Percentiles rank a stretch among this genome's conserved stretches.
Conservation (phyloP, 2,113 vertebrate genomes). For the Ciconia boyciana region DNA sequence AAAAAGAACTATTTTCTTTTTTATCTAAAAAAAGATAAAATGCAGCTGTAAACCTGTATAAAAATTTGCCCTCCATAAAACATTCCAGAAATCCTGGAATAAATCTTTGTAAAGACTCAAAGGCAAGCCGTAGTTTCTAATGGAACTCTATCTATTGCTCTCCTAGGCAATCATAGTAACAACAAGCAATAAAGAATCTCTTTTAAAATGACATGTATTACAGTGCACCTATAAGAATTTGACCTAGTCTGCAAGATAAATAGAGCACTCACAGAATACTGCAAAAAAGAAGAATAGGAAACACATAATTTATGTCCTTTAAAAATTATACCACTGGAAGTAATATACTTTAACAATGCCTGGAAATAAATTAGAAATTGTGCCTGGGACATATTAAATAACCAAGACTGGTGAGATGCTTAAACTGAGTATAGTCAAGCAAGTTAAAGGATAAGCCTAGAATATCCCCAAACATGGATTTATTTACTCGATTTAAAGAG, state of each 20-base stretch:
- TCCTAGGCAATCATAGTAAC: slow-evolving; percentile 34
- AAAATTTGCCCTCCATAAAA: slow-evolving; percentile 19
- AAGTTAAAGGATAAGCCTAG: background rate
- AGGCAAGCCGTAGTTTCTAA: slow-evolving; percentile 32
- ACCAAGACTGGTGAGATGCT: background rate
- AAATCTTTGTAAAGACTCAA: slow-evolving; percentile 27
- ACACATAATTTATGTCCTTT: slow-evolving; percentile 24
- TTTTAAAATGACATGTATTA: slow-evolving; percentile 40
- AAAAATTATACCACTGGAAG: slow-evolving; percentile 34
- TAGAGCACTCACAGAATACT: slow-evolving; percentile 10
- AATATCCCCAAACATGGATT: background rate
- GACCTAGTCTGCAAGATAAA: slow-evolving; percentile 45
- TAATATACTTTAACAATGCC: slow-evolving; percentile 31
- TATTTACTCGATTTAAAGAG: slow-evolving; percentile 10
- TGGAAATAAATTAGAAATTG: slow-evolving; percentile 33
- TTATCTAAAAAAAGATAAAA: background rate
- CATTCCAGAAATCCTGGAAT: background rate
- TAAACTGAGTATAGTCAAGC: background rate
- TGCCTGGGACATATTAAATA: slow-evolving; percentile 29
- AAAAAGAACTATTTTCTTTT: background rate
- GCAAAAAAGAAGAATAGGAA: background rate
- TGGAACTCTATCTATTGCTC: slow-evolving; percentile 36
- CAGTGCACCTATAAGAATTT: slow-evolving; percentile 8
- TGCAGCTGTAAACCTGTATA: background rate
- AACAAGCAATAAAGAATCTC: slow-evolving; percentile 52